Conservation (phyloP, 2,797 vertebrate genomes). For the Acanthornis magna region DNA sequence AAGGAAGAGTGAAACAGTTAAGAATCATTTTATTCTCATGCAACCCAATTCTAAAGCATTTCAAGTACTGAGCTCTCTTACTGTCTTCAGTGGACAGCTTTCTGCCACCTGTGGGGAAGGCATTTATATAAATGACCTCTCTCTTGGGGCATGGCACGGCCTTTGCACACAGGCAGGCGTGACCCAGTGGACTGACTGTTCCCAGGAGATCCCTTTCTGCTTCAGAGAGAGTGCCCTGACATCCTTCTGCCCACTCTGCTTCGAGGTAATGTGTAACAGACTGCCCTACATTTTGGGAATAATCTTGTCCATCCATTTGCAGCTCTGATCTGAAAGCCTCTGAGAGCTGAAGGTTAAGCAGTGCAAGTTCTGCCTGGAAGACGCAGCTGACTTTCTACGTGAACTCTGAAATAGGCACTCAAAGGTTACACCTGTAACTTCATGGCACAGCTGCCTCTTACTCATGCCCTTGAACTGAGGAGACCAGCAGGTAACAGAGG, state of each 20-base stretch:
- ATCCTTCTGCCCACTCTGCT: neutral
- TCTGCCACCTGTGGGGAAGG: neutral
- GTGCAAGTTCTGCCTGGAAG: neutral
- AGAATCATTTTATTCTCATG: neutral
- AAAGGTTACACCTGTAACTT: neutral
- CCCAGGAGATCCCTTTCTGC: neutral
- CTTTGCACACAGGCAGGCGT: fast-evolving
- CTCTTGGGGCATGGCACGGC: neutral
- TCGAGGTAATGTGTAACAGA: neutral
- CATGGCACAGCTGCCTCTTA: neutral
- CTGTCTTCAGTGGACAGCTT: neutral
- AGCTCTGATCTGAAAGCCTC: neutral
- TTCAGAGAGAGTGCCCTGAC: neutral
- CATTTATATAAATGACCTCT: neutral
- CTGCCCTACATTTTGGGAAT: neutral
- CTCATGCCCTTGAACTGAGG: neutral
- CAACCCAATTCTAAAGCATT: neutral
- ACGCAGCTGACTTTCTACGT: neutral
- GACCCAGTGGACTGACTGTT: neutral
- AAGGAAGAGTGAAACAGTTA: neutral
- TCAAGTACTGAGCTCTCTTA: neutral
- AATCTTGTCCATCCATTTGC: neutral
- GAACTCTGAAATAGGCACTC: neutral
- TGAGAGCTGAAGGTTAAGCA: neutral
- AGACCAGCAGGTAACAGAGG: neutral